These are phyloP conservation scores for Onthophagus taurus DNA, from an alignment of 1,140 invertebrate genomes.

Conservation along the genomic window DNA sequence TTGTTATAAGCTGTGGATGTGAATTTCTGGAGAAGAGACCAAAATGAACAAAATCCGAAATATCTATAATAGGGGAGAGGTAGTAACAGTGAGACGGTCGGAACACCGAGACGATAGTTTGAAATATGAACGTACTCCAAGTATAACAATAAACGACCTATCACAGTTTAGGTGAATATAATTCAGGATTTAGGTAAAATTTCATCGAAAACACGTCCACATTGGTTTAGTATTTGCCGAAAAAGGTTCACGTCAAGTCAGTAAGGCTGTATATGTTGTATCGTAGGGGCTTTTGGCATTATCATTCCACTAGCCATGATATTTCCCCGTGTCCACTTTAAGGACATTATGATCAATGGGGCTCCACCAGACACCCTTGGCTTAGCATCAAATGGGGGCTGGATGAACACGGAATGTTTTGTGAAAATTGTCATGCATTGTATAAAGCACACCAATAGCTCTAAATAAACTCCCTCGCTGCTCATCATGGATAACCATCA, in stretches of 20 bases:
- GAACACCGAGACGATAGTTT: too few species aligned
- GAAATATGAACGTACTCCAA: too few species aligned
- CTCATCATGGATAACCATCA: constrained; percentile 29
- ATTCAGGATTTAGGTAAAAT: too few species aligned
- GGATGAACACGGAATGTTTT: constrained; percentile 30
- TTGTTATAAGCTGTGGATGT: too few species aligned
- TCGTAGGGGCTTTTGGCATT: constrained; percentile 32
- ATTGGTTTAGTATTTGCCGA: constrained; percentile 14
- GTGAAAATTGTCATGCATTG: constrained; percentile 31
- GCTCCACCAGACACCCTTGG: constrained; percentile 32
- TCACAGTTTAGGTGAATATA: too few species aligned
- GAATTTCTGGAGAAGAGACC: too few species aligned
- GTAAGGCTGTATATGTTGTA: constrained; percentile 31
- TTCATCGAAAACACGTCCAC: too few species aligned
- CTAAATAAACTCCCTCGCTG: constrained; percentile 25
- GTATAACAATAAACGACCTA: too few species aligned
- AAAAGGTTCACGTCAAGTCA: constrained; percentile 29
- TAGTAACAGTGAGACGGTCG: too few species aligned
- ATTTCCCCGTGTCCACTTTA: constrained; percentile 34
- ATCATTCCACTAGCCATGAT: constrained; percentile 38
- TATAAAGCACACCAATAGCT: constrained; percentile 15
- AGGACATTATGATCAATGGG: constrained; percentile 32
- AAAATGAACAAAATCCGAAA: too few species aligned
- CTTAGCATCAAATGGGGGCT: constrained; percentile 20
- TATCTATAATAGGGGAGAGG: too few species aligned